These are phyloP conservation scores for Alcedo quadribrachys DNA, from an alignment of 2,797 vertebrate species.

Conservation along the genomic window DNA sequence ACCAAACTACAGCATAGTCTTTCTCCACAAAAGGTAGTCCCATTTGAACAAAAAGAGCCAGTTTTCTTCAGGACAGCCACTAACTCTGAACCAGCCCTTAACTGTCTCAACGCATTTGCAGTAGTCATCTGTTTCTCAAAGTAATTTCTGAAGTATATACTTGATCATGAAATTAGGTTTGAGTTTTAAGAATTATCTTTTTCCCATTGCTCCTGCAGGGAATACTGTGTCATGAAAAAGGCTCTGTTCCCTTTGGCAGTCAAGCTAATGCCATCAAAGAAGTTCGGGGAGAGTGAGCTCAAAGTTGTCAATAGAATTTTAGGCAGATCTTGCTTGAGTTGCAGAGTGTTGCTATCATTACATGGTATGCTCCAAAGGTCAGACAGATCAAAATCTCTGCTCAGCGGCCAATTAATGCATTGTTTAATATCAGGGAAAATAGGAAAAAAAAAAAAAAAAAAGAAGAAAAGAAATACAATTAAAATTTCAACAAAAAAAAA, in stretches of 20 bases:
- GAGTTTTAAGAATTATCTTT: conserved; percentile 42
- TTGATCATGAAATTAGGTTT: conserved; percentile 22
- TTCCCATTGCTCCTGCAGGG: neutral
- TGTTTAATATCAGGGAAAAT: conserved; percentile 20
- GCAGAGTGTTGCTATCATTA: conserved; percentile 1
- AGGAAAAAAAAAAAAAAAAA: neutral
- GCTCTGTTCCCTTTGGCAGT: conserved; percentile 48
- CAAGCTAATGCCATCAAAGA: conserved; percentile 52
- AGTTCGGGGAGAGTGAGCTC: conserved; percentile 38
- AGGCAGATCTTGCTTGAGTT: conserved; percentile 8
- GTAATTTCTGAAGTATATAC: conserved; percentile 28
- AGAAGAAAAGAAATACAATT: neutral
- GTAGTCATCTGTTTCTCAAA: conserved; percentile 8
- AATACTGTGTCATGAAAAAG: conserved; percentile 49
- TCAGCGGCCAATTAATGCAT: conserved; percentile 52
- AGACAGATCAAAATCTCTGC: conserved; percentile 16
- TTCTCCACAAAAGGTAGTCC: neutral
- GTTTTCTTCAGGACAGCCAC: neutral
- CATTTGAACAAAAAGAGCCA: neutral
- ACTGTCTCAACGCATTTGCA: neutral
- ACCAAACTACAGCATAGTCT: neutral
- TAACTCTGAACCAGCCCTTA: neutral
- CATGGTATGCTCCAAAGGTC: neutral
- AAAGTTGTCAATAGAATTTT: conserved; percentile 56
- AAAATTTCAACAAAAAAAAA: conserved; percentile 32